These are phyloP conservation scores for Orchesella flavescens DNA, from an alignment of 2,888 invertebrate species.

Conservation along the genomic window DNA sequence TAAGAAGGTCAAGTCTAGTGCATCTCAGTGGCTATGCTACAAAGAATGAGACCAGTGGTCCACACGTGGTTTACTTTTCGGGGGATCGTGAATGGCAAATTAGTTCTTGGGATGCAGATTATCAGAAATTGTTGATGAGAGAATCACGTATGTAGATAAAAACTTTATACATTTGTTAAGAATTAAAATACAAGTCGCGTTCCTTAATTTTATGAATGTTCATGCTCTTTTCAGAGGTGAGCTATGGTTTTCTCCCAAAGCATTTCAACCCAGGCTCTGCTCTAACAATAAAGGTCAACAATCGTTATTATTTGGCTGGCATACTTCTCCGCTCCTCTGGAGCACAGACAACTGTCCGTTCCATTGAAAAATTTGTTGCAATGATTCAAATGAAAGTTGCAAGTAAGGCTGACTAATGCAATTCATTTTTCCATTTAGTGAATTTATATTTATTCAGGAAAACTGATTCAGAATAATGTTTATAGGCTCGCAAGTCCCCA, in stretches of 20 bases:
- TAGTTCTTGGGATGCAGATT: constrained; percentile 23
- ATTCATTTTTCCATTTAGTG: no score
- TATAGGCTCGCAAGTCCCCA: no score
- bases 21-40: constrained; percentile 38
- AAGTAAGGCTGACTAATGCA: no score
- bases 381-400: constrained; percentile 14
- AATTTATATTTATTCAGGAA: no score
- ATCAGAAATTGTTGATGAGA: constrained; percentile 12
- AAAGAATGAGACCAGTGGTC: constrained; percentile 34
- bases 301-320: constrained; percentile 42
- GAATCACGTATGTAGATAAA: constrained; percentile 18
- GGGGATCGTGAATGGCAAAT: constrained; percentile 40
- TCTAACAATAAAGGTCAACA: constrained; percentile 24
- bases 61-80: constrained; percentile 34
- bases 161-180: no score
- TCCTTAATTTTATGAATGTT: background rate
- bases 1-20: constrained; percentile 8
- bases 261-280: constrained; percentile 51
- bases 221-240: constrained; percentile 22
- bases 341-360: constrained; percentile 20
- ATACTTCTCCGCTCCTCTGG: constrained; percentile 24
- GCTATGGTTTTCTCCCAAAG: constrained; percentile 40
- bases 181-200: no score
- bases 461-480: no score
- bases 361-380: constrained; percentile 42